phyloP scores from a whole-genome alignment of 2,888 invertebrate genomes.

The Lysandra coridon region DNA sequence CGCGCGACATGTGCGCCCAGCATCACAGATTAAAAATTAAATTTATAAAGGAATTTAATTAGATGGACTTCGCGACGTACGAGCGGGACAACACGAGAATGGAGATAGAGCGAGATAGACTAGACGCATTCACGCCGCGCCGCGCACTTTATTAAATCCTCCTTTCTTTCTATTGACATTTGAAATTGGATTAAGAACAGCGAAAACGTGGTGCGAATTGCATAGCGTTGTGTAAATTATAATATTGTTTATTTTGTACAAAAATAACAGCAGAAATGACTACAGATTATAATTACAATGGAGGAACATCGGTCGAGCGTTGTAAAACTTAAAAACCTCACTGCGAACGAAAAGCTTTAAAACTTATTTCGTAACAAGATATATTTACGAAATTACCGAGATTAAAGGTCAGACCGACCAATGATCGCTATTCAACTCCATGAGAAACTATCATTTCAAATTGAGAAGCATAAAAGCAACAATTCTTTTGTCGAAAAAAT shows the following conservation, averaged over 20 bases:
- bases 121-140: conserved; percentile 18
- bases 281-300: background rate
- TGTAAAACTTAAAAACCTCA: background rate
- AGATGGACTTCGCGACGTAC: conserved; percentile 38
- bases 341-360: background rate
- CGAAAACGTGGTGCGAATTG: background rate
- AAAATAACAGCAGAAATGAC: too few relatives aligned
- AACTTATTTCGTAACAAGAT: conserved; percentile 8
- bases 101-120: background rate
- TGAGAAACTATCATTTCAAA: conserved; percentile 11
- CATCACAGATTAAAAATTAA: conserved; percentile 42
- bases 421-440: conserved; percentile 1
- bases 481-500: conserved; percentile 24
- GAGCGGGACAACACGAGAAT: background rate
- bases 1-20: conserved; percentile 47
- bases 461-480: background rate
- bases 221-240: background rate
- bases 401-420: background rate
- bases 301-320: background rate
- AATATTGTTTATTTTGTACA: background rate
- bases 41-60: conserved; percentile 39
- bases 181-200: conserved; percentile 7
- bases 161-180: conserved; percentile 26
- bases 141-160: conserved; percentile 31
- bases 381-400: background rate